A percentile compares a stretch with the other conserved stretches of the same genome.
These are phyloP conservation scores for Leucophenga varia DNA, from an alignment of 1,140 invertebrate genomes.

Conservation along the genomic window DNA sequence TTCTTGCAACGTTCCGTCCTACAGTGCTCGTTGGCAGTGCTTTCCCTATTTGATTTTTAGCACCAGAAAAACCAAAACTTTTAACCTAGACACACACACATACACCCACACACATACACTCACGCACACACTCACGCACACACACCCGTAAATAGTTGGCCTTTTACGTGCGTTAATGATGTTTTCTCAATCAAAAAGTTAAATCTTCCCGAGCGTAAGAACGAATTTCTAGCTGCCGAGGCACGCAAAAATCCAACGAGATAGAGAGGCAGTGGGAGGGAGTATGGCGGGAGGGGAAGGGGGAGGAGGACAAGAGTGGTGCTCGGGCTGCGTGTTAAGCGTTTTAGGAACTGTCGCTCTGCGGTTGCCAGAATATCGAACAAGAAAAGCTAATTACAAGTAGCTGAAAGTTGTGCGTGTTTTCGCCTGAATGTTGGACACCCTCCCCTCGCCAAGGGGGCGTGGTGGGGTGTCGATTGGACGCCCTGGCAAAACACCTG, in stretches of 20 bases:
- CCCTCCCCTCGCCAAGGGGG: neutral
- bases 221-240: constrained; percentile 31
- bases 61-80: constrained; percentile 45
- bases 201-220: constrained; percentile 44
- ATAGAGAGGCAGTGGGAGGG: neutral
- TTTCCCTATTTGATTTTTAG: constrained; percentile 50
- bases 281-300: neutral
- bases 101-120: constrained; percentile 1
- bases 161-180: constrained; percentile 53
- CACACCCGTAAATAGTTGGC: constrained; percentile 41
- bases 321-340: constrained; percentile 25
- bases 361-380: constrained; percentile 42
- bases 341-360: constrained; percentile 38
- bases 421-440: constrained; percentile 28
- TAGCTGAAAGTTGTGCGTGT: constrained; percentile 51
- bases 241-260: constrained; percentile 29
- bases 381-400: constrained; percentile 53
- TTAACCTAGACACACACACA: constrained; percentile 33
- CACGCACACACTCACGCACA: constrained; percentile 2
- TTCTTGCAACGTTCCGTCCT: constrained; percentile 19
- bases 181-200: constrained; percentile 54
- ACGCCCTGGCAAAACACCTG: constrained; percentile 37
- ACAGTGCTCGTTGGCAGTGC: constrained; percentile 23
- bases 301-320: neutral
- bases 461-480: neutral